Evolutionary conservation across 23 tunicate genomes (phyloP).

Genomic region (Styela plicata): DNA sequence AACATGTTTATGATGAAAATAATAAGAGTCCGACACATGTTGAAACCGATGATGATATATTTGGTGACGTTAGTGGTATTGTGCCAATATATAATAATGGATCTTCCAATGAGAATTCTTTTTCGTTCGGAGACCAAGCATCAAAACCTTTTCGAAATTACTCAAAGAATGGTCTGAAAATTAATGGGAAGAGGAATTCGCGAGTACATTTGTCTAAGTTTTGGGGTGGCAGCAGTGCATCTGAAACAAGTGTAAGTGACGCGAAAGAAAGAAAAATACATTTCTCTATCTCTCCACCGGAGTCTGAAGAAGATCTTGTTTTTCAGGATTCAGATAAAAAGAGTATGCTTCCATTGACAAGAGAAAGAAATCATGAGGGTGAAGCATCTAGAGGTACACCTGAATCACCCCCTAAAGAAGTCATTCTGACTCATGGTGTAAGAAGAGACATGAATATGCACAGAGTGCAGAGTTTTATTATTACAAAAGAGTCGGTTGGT

Average conservation of each 20-base stretch:
- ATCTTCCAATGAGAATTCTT: neutral
- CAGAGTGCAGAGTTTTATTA: constrained; percentile 53
- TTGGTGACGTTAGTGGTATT: neutral
- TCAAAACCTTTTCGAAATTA: neutral
- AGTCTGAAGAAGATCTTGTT: constrained; percentile 12
- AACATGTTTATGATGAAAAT: constrained; percentile 30
- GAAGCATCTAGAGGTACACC: neutral
- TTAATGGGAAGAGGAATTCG: neutral
- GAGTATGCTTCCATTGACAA: neutral
- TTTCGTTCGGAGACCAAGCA: neutral
- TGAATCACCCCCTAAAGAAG: constrained; percentile 24
- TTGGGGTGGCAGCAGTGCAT: constrained; percentile 21
- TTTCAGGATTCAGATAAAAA: neutral
- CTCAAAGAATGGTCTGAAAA: neutral
- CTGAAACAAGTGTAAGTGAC: constrained; percentile 5
- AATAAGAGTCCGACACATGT: neutral
- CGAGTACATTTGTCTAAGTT: neutral
- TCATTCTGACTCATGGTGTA: constrained; percentile 67
- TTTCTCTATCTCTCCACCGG: neutral
- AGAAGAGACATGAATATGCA: constrained; percentile 24
- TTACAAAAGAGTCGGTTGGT: neutral
- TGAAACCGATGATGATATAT: neutral
- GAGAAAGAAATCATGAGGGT: neutral
- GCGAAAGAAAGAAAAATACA: neutral
- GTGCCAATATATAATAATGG: neutral